phyloP scores from a whole-genome alignment of 2,888 invertebrate genomes.

The Dione vanillae region DNA sequence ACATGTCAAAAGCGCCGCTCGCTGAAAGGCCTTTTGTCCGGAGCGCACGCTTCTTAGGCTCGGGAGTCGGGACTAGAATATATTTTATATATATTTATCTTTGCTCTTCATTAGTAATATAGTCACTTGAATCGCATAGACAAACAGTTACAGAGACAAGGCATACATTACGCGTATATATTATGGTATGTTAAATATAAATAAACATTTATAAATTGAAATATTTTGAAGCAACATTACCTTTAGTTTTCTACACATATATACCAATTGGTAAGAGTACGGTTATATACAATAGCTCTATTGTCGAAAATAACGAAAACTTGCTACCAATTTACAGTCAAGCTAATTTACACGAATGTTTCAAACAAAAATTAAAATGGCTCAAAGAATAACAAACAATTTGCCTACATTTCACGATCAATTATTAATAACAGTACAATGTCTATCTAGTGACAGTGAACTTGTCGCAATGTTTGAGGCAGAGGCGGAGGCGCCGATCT shows the following conservation, averaged over 20 bases:
- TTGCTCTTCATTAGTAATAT: constrained; percentile 72
- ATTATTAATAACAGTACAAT: constrained; percentile 23
- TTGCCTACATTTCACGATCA: constrained; percentile 13
- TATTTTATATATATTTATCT: constrained; percentile 35
- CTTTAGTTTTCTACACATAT: background rate
- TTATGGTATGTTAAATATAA: constrained; percentile 3
- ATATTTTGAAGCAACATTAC: background rate
- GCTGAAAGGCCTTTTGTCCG: constrained; percentile 73
- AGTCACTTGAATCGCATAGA: constrained; percentile 56
- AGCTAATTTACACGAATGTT: constrained; percentile 38
- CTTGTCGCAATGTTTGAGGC: constrained; percentile 63
- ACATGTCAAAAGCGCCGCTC: constrained; percentile 68
- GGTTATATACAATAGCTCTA: constrained; percentile 13
- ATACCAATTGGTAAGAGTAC: background rate
- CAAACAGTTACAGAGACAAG: constrained; percentile 54
- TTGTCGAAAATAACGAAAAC: constrained; percentile 40
- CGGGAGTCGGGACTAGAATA: constrained; percentile 60
- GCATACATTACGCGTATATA: constrained; percentile 45
- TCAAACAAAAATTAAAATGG: constrained; percentile 31
- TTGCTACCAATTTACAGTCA: constrained; percentile 37
- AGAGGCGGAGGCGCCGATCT: constrained; percentile 55
- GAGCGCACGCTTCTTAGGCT: constrained; percentile 52
- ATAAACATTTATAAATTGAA: background rate
- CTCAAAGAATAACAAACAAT: constrained; percentile 20
- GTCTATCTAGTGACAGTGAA: constrained; percentile 70